phyloP scores from a whole-genome alignment of 2,888 invertebrate species.

The Ectobius pallidus region DNA sequence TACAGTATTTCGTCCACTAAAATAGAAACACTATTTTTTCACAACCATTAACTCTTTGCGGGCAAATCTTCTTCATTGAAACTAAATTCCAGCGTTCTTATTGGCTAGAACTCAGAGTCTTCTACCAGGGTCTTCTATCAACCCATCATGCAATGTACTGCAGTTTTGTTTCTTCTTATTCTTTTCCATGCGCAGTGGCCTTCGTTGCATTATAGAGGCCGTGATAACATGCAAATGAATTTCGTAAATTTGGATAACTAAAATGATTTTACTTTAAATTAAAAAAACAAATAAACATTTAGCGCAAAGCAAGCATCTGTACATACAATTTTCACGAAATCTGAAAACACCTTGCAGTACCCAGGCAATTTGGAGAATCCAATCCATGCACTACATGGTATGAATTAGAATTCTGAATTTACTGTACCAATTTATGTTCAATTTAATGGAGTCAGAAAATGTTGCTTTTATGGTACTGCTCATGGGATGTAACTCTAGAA shows the following conservation, averaged over 20 bases:
- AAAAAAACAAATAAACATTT: neutral
- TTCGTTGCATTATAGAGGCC: neutral
- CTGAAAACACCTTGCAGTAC: constrained; percentile 13
- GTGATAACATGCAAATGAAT: constrained; percentile 38
- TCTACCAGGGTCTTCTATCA: constrained; percentile 58
- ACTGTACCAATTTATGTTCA: constrained; percentile 58
- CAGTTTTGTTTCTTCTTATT: constrained; percentile 29
- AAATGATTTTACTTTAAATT: neutral
- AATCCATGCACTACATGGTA: constrained; percentile 40
- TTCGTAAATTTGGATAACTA: constrained; percentile 1
- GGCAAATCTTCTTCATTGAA: constrained; percentile 44
- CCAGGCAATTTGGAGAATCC: constrained; percentile 30
- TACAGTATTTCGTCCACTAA: constrained; percentile 3
- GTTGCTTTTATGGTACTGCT: constrained; percentile 57
- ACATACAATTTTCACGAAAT: constrained; percentile 16
- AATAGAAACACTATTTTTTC: constrained; percentile 23
- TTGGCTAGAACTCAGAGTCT: constrained; percentile 52
- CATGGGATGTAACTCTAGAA: constrained; percentile 50
- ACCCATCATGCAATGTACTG: constrained; percentile 50
- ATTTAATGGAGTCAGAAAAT: constrained; percentile 58
- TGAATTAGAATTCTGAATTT: constrained; percentile 41
- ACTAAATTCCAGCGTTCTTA: constrained; percentile 47
- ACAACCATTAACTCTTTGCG: constrained; percentile 39
- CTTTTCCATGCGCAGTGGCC: constrained; percentile 25
- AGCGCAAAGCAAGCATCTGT: constrained; percentile 28